Percentiles rank a stretch among this genome's conserved stretches.
Evolutionary conservation across 1,140 invertebrate genomes (phyloP).

Genomic region (Drosophila lacteicornis): DNA sequence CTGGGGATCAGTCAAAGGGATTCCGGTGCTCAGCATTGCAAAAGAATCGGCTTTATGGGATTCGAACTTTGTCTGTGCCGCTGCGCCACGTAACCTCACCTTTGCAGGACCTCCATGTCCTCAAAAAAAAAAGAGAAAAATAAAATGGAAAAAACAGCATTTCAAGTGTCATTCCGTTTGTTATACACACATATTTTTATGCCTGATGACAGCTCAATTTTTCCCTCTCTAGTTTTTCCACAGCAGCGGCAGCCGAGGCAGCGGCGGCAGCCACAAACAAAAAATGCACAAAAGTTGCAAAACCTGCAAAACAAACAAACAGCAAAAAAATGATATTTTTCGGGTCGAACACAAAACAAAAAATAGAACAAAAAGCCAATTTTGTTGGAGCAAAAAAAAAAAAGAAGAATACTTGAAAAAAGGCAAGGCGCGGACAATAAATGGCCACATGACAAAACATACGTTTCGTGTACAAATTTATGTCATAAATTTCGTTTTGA

Average conservation of each 20-base stretch:
- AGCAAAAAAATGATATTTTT: conserved; percentile 15
- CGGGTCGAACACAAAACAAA: conserved; percentile 52
- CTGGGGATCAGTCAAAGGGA: conserved; percentile 19
- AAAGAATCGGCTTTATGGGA: conserved; percentile 39
- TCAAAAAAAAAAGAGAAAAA: neutral
- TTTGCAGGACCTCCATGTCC: conserved; percentile 6
- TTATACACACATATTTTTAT: conserved; percentile 67
- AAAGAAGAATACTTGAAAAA: conserved; percentile 25
- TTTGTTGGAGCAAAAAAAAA: conserved; percentile 32
- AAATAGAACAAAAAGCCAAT: conserved; percentile 68
- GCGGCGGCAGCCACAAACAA: conserved; percentile 28
- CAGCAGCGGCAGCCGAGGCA: conserved; percentile 8
- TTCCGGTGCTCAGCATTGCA: conserved; percentile 20
- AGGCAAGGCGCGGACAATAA: conserved; percentile 57
- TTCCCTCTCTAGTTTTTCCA: conserved; percentile 57
- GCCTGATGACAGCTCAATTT: conserved; percentile 71
- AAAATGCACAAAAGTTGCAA: conserved; percentile 54
- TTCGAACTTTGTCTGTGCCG: conserved; percentile 20
- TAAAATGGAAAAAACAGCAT: conserved; percentile 12
- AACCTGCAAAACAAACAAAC: conserved; percentile 32
- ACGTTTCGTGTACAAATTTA: conserved; percentile 74
- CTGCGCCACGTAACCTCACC: conserved; percentile 19
- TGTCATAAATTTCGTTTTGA: conserved; percentile 75
- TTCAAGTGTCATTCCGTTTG: conserved; percentile 58
- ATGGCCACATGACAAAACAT: conserved; percentile 80